Percentiles rank a stretch among this genome's conserved stretches.
Conservation (phyloP, 2,113 vertebrate genomes). For the Callipepla squamata region DNA sequence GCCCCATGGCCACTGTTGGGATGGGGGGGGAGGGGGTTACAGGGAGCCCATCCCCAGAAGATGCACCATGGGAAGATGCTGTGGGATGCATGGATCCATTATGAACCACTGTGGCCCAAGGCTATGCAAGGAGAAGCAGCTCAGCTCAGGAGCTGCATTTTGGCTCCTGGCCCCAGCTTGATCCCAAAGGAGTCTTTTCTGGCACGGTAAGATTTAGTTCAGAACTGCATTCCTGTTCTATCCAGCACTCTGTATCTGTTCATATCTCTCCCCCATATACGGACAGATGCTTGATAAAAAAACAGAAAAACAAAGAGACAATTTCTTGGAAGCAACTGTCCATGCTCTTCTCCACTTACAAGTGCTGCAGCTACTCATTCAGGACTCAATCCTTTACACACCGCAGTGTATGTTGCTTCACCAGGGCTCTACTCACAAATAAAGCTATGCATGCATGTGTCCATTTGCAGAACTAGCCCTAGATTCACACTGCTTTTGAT, state of each 20-base stretch:
- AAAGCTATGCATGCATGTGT: rapidly evolving
- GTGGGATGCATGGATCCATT: rapidly evolving
- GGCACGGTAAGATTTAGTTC: neutral
- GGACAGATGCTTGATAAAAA: neutral
- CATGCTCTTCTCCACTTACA: neutral
- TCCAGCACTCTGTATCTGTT: too few relatives aligned
- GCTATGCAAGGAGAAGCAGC: rapidly evolving
- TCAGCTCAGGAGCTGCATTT: neutral
- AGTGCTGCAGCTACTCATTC: neutral
- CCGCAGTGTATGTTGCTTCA: rapidly evolving
- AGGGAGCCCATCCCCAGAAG: neutral
- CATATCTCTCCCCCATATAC: too few relatives aligned
- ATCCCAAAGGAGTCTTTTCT: neutral
- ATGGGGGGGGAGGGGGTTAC: neutral
- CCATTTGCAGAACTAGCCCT: neutral
- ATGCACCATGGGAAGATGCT: rapidly evolving
- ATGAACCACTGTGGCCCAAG: neutral
- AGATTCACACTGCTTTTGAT: neutral
- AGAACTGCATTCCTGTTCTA: neutral
- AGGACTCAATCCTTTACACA: neutral
- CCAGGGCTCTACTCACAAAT: neutral
- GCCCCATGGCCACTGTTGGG: rapidly evolving
- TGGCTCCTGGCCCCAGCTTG: neutral
- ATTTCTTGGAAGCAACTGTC: neutral
- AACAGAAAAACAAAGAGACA: neutral